Evolutionary conservation across 1,140 invertebrate genomes (phyloP).

Genomic region (Bombus superbus): DNA sequence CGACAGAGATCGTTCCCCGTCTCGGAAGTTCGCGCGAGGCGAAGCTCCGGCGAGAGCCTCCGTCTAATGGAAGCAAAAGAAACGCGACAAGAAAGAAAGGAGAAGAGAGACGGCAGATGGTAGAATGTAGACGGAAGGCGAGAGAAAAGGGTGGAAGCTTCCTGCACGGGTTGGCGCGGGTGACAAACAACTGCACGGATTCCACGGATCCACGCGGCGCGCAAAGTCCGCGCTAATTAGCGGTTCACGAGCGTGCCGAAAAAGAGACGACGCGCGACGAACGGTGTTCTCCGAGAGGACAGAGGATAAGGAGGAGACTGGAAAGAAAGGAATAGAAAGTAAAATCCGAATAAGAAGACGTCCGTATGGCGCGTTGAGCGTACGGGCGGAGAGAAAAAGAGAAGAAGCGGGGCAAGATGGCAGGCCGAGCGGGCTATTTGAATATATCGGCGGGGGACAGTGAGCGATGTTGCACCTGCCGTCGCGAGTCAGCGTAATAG

Average conservation of each 20-base stretch:
- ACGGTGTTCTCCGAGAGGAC: background rate
- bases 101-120: background rate
- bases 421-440: conserved; percentile 69
- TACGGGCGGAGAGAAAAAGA: background rate
- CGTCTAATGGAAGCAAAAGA: background rate
- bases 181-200: conserved; percentile 79
- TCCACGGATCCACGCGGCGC: conserved; percentile 75
- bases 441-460: conserved; percentile 77
- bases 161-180: conserved; percentile 64
- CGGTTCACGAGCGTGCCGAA: conserved; percentile 71
- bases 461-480: conserved; percentile 81
- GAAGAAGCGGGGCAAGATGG: conserved; percentile 67
- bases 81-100: background rate
- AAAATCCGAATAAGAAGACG: conserved; percentile 14
- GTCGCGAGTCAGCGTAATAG: conserved; percentile 78
- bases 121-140: background rate
- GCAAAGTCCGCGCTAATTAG: conserved; percentile 78
- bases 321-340: conserved; percentile 45
- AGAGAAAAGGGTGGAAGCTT: conserved; percentile 47
- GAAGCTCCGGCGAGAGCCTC: background rate
- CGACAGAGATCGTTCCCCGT: background rate
- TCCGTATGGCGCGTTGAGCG: background rate
- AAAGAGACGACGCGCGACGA: conserved; percentile 61
- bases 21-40: conserved; percentile 30
- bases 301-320: background rate